These are phyloP conservation scores for Tachyglossus aculeatus DNA, from an alignment of 2,797 vertebrate genomes.

Conservation along the genomic window DNA sequence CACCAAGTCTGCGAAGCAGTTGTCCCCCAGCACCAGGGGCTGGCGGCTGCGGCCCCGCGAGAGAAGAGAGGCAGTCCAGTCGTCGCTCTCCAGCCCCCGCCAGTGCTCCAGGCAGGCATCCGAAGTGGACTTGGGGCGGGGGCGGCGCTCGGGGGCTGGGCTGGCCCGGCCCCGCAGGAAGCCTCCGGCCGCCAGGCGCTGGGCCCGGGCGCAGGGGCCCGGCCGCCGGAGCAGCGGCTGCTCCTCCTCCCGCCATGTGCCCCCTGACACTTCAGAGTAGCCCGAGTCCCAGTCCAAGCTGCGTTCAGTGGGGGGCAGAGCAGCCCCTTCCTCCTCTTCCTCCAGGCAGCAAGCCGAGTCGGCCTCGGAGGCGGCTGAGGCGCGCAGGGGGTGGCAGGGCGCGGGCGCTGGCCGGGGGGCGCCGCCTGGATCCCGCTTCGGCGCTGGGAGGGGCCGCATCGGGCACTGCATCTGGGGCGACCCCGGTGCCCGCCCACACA, in stretches of 20 bases:
- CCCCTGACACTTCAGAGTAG: slow-evolving; percentile 87
- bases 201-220: slow-evolving; percentile 63
- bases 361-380: slow-evolving; percentile 81
- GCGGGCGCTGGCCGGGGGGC: slow-evolving; percentile 70
- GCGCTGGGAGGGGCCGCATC: slow-evolving; percentile 8
- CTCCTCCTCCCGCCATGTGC: slow-evolving; percentile 89
- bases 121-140: slow-evolving; percentile 92
- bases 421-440: slow-evolving; percentile 71
- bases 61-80: slow-evolving; percentile 92
- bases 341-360: slow-evolving; percentile 90
- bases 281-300: slow-evolving; percentile 94
- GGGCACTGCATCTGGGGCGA: slow-evolving; percentile 62
- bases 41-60: slow-evolving; percentile 93
- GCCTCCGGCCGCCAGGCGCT: slow-evolving; percentile 81
- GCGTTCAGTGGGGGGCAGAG: slow-evolving; percentile 80
- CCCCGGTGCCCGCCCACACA: slow-evolving; percentile 81
- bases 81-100: slow-evolving; percentile 84
- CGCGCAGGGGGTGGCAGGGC: slow-evolving; percentile 67
- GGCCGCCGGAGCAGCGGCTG: slow-evolving; percentile 49
- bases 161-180: slow-evolving; percentile 77
- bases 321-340: slow-evolving; percentile 74
- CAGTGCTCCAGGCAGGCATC: slow-evolving; percentile 93
- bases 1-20: slow-evolving; percentile 96
- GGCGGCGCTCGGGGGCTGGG: slow-evolving; percentile 58
- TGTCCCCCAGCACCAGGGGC: slow-evolving; percentile 93